Evolutionary conservation across 2,797 vertebrate genomes (phyloP), one percentile per base, ranked within the genome.

Genomic region (Uromys caudimaculatus): DNA sequence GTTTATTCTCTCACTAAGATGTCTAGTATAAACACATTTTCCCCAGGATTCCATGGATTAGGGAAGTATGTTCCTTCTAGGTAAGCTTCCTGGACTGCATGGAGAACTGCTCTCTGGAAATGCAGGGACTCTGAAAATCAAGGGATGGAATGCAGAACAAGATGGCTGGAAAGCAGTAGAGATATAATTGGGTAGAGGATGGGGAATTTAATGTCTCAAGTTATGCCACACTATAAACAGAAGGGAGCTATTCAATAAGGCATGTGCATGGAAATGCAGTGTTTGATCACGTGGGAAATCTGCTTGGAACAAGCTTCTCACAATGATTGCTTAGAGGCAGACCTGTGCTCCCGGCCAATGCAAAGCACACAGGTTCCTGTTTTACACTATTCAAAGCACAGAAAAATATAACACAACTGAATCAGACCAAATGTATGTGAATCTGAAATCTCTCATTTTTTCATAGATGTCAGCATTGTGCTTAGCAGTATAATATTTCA

Each of bases 101-200:
- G 54, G 50, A 93, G 17, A 78, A 78, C 27, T 47, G 12, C 52
- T 94, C 89, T 93, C 81, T 83, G 81, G 90, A 95, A 82, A 93
- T 38, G 24, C 35, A 47, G 54, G 16, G 52, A 14, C 44, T 50
- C 1, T 77, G 77, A 81, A 96, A 92, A 92, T n/a, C 41, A 52
- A 67, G 32, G 41, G 11, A 94, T 32, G 67, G 1, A 83, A 88
- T n/a, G 81, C 47, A 89, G 52, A 21, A 77, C 67, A 91, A 90
- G 73, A 82, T 64, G n/a, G 21, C 47, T 93, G 3, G 44, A 50
- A 47, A 54, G 56, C n/a, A 47, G 44, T 38, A 79, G 29, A 75
- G 41, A 27, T 77, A 73, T 11, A 85, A 88, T 79, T 4, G 27
- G 60, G 41, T 60, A 44, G 14, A 58, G 14, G 13, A 1, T 11